phyloP scores from a whole-genome alignment of 1,140 invertebrate genomes.

The Drosophila chauvacae region DNA sequence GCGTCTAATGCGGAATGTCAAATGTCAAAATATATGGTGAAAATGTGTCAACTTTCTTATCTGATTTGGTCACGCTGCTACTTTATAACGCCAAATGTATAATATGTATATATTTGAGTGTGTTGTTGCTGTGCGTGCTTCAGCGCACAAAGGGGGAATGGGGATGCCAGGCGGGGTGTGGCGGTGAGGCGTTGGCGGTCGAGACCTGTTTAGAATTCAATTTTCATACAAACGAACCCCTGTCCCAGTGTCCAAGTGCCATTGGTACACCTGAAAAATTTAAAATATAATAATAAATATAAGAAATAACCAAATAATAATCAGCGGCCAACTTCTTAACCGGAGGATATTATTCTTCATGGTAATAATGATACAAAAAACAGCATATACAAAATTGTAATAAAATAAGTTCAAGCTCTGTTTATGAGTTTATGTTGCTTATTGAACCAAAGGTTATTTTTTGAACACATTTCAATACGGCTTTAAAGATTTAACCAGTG shows the following conservation, averaged over 20 bases:
- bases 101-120: conserved; percentile 5
- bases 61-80: conserved; percentile 85
- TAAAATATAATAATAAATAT: not conserved
- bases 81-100: conserved; percentile 83
- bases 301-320: not conserved
- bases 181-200: conserved; percentile 51
- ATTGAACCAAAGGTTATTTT: not conserved
- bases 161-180: conserved; percentile 18
- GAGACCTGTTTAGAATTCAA: conserved; percentile 83
- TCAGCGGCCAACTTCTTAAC: not conserved
- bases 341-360: not conserved
- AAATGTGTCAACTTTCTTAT: conserved; percentile 85
- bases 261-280: not conserved
- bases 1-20: conserved; percentile 84
- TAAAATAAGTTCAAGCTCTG: not conserved
- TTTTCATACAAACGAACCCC: conserved; percentile 78
- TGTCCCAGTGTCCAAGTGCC: conserved; percentile 31
- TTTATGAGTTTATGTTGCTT: not conserved
- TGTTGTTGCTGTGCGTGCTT: conserved; percentile 74
- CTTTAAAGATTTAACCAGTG: not conserved
- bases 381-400: too few species aligned
- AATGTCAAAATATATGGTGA: conserved; percentile 85
- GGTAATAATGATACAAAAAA: not conserved
- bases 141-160: conserved; percentile 65
- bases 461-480: too few species aligned